Conservation (phyloP, 92 coral and sea anemone species). For the Porites rus region DNA sequence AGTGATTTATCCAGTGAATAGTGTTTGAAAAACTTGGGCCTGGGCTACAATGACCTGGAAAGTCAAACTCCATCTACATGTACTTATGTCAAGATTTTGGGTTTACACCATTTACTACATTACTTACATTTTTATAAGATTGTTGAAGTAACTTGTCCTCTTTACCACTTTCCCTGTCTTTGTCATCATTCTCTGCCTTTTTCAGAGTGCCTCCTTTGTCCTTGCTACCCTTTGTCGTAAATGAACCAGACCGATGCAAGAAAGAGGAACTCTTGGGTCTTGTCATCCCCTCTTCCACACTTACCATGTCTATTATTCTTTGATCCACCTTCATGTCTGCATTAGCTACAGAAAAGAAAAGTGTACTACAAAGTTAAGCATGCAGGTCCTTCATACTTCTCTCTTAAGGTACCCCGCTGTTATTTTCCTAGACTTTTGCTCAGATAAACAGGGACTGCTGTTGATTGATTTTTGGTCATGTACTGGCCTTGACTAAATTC, state of each 20-base stretch:
- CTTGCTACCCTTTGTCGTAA: slow-evolving; percentile 61
- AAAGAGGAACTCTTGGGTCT: slow-evolving; percentile 83
- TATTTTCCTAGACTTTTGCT: no score
- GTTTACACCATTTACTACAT: no score
- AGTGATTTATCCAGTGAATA: no score
- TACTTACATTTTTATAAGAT: slow-evolving; percentile 75
- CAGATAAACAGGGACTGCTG: no score
- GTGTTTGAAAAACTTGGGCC: no score
- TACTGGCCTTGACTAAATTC: no score
- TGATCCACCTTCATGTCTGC: slow-evolving; percentile 85
- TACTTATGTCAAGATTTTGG: no score
- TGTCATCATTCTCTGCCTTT: slow-evolving; percentile 70
- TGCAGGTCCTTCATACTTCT: background rate
- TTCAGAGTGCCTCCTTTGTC: slow-evolving; percentile 40
- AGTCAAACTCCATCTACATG: no score
- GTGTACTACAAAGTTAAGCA: background rate
- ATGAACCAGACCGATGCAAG: slow-evolving; percentile 64
- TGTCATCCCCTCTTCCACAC: slow-evolving; percentile 67
- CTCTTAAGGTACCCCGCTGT: no score
- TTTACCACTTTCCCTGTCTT: slow-evolving; percentile 43
- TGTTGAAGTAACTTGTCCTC: slow-evolving; percentile 50
- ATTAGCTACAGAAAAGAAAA: slow-evolving; percentile 67
- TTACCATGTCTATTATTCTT: slow-evolving; percentile 81
- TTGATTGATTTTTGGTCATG: no score
- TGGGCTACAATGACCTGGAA: no score